Base-by-base conservation (phyloP, 2,888 invertebrate species). In the Agrotis ipsilon region DNA sequence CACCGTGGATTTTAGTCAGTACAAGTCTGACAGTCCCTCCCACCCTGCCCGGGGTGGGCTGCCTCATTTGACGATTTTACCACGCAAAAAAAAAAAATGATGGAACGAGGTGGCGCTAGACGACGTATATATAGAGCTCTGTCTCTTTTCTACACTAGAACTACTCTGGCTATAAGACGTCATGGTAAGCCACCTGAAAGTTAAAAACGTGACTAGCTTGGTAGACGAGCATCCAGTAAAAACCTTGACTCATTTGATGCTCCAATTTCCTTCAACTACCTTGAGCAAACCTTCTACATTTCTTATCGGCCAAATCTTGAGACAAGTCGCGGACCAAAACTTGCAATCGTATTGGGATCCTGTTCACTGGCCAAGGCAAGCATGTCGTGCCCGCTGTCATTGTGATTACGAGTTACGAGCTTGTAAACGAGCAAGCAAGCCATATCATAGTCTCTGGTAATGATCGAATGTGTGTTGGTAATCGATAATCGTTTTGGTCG, bases 351-450 rank as follows among this genome's bases (percentile, higher is more conserved):
- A 90, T 88, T 87, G 85, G 86, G 88, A 89, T 84, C 89, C 81
- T 85, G 90, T 90, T 89, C 83, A 70, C 75, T 86, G 84, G 85
- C 84, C 92, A 94, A 94, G 94, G 94, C 82, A 75, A 93, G 85
- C 94, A 7, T 80, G 88, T 91, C 81, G 75, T 76, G 75, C 80
- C 89, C 82, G 74, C 24, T 80, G 75, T 68, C 76, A 51, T 80
- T 77, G 78, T 75, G 82, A 82, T 85, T 84, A 87, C 79, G 76
- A 88, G 84, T 86, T 85, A 86, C 83, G 84, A 85, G 83, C 80
- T 62, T 68, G 51, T 52, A 60, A 76, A 64, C 71, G 54, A 69
- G 68, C 69, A 64, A 63, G 21, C 57, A 71, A 45, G 62, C 74
- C 67, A 66, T 73, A 78, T 78, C 72, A 70, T 69, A 75, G 63